phyloP scores from a whole-genome alignment of 2,113 vertebrate species.

The Rhinolophus sinicus region DNA sequence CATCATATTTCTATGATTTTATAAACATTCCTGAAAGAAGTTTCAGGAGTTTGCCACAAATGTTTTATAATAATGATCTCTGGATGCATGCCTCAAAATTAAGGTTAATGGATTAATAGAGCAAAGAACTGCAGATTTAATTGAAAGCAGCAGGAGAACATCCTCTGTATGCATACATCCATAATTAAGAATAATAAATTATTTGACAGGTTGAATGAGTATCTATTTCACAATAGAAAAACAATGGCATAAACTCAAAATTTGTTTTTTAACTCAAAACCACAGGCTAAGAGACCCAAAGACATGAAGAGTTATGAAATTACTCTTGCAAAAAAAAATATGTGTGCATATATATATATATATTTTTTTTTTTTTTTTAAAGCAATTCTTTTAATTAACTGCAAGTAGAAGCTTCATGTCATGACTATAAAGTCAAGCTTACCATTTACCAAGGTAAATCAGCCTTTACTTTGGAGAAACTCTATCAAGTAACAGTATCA shows the following conservation, averaged over 20 bases:
- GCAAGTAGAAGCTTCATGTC: conserved; percentile 1
- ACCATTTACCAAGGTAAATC: neutral
- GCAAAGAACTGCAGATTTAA: conserved; percentile 64
- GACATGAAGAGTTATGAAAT: neutral
- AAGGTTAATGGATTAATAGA: conserved; percentile 68
- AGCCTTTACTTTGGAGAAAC: conserved; percentile 36
- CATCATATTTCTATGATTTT: conserved; percentile 45
- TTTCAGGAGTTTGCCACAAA: conserved; percentile 49
- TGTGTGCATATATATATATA: too few relatives aligned
- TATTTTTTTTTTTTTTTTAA: neutral
- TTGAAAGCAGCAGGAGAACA: conserved; percentile 64
- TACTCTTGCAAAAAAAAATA: conserved; percentile 20
- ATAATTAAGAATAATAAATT: conserved; percentile 72
- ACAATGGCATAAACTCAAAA: neutral
- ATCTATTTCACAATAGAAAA: conserved; percentile 35
- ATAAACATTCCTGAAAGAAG: conserved; percentile 60
- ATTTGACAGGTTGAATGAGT: conserved; percentile 53
- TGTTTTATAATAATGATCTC: conserved; percentile 57
- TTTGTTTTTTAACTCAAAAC: conserved; percentile 49
- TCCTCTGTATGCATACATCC: conserved; percentile 22
- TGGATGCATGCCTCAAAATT: conserved; percentile 70
- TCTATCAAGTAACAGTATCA: conserved; percentile 21
- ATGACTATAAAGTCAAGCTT: neutral
- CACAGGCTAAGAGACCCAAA: neutral
- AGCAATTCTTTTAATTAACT: neutral